phyloP scores from a whole-genome alignment of 2,797 vertebrate genomes.

The Phoebastria nigripes region DNA sequence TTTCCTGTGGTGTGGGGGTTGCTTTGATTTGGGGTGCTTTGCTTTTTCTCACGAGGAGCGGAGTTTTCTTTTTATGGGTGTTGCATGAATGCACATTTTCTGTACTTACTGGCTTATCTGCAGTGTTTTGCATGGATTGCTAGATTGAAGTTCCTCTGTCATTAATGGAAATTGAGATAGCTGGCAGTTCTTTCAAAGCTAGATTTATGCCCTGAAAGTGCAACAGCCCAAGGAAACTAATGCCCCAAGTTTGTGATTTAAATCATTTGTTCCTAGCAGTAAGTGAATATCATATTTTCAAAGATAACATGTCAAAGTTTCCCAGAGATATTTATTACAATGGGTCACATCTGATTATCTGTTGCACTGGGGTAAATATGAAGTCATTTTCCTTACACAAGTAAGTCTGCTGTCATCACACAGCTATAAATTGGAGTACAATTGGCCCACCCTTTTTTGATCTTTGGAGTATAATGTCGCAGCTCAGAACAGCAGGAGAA shows the following conservation, averaged over 20 bases:
- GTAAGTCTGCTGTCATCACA: background rate
- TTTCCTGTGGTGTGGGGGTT: background rate
- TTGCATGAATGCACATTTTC: background rate
- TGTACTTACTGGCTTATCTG: background rate
- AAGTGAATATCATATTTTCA: conserved; percentile 23
- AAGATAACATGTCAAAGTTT: background rate
- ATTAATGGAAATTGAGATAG: background rate
- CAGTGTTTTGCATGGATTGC: background rate
- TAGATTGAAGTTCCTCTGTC: background rate
- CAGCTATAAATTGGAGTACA: background rate
- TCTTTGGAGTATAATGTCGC: background rate
- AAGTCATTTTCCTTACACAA: background rate
- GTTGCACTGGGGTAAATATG: background rate
- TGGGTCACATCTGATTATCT: background rate
- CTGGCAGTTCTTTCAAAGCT: background rate
- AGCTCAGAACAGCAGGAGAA: background rate
- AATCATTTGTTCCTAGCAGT: background rate
- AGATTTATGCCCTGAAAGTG: background rate
- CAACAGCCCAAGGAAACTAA: background rate
- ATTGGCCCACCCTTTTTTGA: background rate
- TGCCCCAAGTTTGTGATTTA: background rate
- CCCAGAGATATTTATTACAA: conserved; percentile 12
- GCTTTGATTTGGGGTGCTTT: background rate
- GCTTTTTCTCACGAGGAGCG: background rate
- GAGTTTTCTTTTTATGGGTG: background rate